A percentile compares a stretch with the other conserved stretches of the same genome.
phyloP scores from a whole-genome alignment of 2,797 vertebrate genomes.

The Lateolabrax maculatus region DNA sequence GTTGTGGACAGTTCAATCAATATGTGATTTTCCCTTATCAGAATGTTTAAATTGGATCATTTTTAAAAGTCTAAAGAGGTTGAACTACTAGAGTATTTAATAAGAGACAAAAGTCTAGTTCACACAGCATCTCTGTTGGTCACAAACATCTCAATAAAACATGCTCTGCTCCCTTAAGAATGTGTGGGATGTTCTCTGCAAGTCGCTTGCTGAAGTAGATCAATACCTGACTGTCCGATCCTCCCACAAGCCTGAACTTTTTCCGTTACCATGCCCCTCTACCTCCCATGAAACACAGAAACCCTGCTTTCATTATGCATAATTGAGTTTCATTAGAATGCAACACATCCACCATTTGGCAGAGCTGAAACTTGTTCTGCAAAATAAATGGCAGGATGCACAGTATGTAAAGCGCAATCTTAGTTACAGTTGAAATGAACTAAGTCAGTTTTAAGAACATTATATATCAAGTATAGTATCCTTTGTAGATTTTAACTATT shows the following conservation, averaged over 20 bases:
- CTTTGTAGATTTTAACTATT: background rate
- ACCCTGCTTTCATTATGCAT: background rate
- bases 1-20: background rate
- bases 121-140: conserved; percentile 21
- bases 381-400: background rate
- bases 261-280: background rate
- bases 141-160: conserved; percentile 56
- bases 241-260: conserved; percentile 41
- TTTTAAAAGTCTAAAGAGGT: background rate
- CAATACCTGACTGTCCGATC: conserved; percentile 52
- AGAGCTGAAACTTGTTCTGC: background rate
- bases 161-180: conserved; percentile 20
- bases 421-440: background rate
- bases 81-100: background rate
- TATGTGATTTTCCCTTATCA: background rate
- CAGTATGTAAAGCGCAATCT: background rate
- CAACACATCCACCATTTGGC: no score
- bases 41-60: background rate
- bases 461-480: background rate
- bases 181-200: conserved; percentile 57
- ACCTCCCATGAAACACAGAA: background rate
- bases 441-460: background rate
- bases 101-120: conserved; percentile 3
- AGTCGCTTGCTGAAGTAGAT: conserved; percentile 39
- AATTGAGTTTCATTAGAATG: background rate